These are phyloP conservation scores for Arenicola marina DNA, from an alignment of 2,888 invertebrate genomes.

Conservation along the genomic window DNA sequence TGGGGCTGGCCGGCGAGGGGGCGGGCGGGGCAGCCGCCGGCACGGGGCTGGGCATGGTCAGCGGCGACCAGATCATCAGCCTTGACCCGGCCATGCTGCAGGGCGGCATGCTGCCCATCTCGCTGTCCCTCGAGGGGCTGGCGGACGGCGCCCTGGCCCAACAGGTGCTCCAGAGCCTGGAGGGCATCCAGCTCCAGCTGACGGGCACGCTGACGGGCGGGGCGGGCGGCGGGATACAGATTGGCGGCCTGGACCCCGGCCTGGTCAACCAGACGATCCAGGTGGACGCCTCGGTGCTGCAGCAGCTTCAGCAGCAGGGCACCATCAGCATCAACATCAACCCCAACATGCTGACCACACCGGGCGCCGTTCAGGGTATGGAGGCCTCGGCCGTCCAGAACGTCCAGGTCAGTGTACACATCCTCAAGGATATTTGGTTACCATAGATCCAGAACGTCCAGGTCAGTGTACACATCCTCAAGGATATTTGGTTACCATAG, in stretches of 20 bases:
- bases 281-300: slow-evolving; percentile 63
- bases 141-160: slow-evolving; percentile 10
- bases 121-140: slow-evolving; percentile 6
- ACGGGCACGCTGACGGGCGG: slow-evolving; percentile 12
- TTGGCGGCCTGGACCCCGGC: slow-evolving; percentile 60
- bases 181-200: slow-evolving; percentile 36
- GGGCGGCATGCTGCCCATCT: slow-evolving; percentile 6
- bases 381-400: slow-evolving; percentile 45
- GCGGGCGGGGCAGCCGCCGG: no score
- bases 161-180: slow-evolving; percentile 52
- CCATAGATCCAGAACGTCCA: no score
- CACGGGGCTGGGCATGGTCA: neutral
- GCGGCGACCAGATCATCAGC: neutral
- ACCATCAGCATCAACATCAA: slow-evolving; percentile 59
- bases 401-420: no score
- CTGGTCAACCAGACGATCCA: slow-evolving; percentile 55
- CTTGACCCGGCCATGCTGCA: slow-evolving; percentile 6
- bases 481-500: no score
- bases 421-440: no score
- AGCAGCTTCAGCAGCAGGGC: slow-evolving; percentile 61
- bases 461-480: no score
- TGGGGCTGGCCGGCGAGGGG: no score
- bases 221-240: slow-evolving; percentile 53
- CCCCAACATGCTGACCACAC: slow-evolving; percentile 35
- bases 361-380: neutral